These are phyloP conservation scores for Fringilla coelebs DNA, from an alignment of 2,797 vertebrate genomes.

Conservation along the genomic window DNA sequence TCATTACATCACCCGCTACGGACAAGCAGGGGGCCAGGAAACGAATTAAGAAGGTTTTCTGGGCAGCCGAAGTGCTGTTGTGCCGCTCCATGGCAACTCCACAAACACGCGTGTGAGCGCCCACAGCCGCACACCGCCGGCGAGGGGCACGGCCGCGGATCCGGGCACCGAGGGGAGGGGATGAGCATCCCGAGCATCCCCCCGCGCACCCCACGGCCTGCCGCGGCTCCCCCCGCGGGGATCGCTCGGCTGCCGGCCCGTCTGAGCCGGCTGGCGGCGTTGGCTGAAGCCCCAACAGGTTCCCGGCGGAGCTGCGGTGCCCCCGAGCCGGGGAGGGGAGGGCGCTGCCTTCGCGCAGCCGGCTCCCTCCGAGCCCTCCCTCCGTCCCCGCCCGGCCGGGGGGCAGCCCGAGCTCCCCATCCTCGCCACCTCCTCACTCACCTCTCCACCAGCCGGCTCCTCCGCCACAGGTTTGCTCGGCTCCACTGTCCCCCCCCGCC, in stretches of 20 bases:
- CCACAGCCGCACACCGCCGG: background rate
- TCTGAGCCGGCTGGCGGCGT: background rate
- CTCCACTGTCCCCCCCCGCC: background rate
- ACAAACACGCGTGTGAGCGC: background rate
- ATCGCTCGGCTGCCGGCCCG: background rate
- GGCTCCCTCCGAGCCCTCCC: background rate
- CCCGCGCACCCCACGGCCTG: background rate
- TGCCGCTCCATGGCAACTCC: constrained; percentile 41
- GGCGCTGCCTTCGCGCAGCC: background rate
- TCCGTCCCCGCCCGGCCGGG: background rate
- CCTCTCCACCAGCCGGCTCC: constrained; percentile 1
- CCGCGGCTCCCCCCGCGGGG: background rate
- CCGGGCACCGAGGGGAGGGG: background rate
- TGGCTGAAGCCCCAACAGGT: background rate
- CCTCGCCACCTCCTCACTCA: background rate
- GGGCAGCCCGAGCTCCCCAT: background rate
- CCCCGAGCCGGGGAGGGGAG: background rate
- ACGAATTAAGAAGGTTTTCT: background rate
- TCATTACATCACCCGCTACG: background rate
- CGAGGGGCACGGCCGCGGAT: background rate
- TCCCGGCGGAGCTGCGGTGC: background rate
- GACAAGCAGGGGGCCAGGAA: background rate
- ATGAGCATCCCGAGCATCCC: background rate
- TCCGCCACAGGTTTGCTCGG: constrained; percentile 11
- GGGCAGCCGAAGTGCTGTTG: background rate